Conservation (phyloP, 2,888 invertebrate species). For the Prosapia bicincta region DNA sequence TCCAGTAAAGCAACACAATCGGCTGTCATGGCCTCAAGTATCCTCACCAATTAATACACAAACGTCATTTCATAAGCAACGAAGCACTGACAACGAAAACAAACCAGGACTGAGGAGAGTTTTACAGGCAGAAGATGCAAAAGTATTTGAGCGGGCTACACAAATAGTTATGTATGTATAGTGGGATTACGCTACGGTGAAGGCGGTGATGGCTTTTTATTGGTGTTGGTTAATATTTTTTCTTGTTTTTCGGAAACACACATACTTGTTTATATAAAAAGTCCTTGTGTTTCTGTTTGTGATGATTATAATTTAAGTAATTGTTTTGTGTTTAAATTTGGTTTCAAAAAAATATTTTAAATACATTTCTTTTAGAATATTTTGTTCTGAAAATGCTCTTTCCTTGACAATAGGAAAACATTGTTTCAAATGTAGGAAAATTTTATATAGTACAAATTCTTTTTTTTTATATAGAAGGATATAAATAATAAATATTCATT, state of each 20-base stretch:
- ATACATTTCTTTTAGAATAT: no score
- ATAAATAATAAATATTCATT: no score
- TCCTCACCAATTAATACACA: slow-evolving; percentile 42
- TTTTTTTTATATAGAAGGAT: no score
- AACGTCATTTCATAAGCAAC: slow-evolving; percentile 40
- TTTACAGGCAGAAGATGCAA: slow-evolving; percentile 67
- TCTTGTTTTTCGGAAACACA: background rate
- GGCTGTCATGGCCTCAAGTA: slow-evolving; percentile 58
- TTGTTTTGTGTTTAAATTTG: no score
- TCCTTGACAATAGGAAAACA: no score
- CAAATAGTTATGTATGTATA: slow-evolving; percentile 82
- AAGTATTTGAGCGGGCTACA: slow-evolving; percentile 80
- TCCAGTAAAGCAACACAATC: slow-evolving; percentile 49
- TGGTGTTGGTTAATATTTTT: background rate
- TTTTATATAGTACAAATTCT: no score
- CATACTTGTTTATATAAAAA: no score
- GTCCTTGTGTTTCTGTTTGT: background rate
- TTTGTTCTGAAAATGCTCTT: no score
- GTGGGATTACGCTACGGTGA: slow-evolving; percentile 15
- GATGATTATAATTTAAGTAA: no score
- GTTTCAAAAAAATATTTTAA: no score
- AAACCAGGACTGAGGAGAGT: slow-evolving; percentile 37
- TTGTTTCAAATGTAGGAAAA: no score
- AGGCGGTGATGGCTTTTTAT: background rate
- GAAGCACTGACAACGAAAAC: slow-evolving; percentile 42